Conservation (phyloP, 2,888 invertebrate genomes). For the Pimpla rufipes region DNA sequence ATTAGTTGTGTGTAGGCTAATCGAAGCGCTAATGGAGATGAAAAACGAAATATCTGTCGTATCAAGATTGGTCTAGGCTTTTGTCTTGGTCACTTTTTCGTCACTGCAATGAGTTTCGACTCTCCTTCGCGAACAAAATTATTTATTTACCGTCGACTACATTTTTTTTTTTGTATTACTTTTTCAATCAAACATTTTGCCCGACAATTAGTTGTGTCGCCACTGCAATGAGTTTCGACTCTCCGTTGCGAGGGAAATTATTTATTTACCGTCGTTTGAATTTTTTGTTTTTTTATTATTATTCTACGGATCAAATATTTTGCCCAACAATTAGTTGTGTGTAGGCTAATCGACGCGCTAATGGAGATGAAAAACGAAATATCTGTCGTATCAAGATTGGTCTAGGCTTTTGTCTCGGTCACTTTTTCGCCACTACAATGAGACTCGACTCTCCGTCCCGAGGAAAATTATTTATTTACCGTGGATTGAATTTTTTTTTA, state of each 20-base stretch:
- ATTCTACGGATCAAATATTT: neutral
- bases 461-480: neutral
- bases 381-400: constrained; percentile 42
- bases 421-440: constrained; percentile 1
- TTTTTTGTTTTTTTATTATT: no score
- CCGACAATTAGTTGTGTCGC: constrained; percentile 73
- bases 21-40: no score
- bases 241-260: neutral
- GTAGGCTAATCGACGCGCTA: no score
- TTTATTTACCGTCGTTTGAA: neutral
- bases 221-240: neutral
- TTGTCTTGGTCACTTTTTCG: constrained; percentile 25
- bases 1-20: no score
- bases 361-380: no score
- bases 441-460: neutral
- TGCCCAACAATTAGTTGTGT: constrained; percentile 74
- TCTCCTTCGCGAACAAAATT: neutral
- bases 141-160: neutral
- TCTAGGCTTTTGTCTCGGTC: constrained; percentile 35
- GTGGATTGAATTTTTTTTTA: no score
- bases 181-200: neutral
- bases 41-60: no score
- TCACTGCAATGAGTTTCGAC: neutral
- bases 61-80: constrained; percentile 30
- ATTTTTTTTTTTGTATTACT: no score